Evolutionary conservation across 2,888 invertebrate species (phyloP), one percentile per base, ranked within the genome.

Genomic region (Netelia virgata): DNA sequence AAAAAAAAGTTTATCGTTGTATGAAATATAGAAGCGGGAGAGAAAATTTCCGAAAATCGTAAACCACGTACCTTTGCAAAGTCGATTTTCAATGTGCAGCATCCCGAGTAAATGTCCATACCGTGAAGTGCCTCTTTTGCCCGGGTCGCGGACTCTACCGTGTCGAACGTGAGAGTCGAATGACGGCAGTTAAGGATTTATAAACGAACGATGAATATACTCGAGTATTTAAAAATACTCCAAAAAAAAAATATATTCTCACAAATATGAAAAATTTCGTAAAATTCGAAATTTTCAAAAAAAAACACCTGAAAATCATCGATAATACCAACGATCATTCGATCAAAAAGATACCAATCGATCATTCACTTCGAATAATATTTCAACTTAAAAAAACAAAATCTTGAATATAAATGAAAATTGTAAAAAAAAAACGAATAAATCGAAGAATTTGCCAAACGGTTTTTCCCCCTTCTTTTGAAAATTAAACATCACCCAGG

Each of bases 71-170:
- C 99, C 98, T 99, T 99, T 79, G 99, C 99, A 94, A 97, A 99
- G 95, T 99, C 99, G 94, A 99, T 99, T 96, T 99, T 99, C 92
- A 99, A 95, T 87, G 99, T 99, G 94, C 99, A 99, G 95, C 99
- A 99, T 87, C 99, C 99, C 68, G 99, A 98, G 95, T 99, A 99
- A 93, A 99, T 99, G 94, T 99, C 99, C 87, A 99, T 99, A 89
- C 99, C 99, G 94, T 99, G 98, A 89, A 99, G 96, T 86, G 97
- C 96, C 90, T 98, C 98, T 94, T 99, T 98, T 86, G 99, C 99
- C 92, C 98, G 95, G 89, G 98, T 97, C 82, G 99, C 99, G 11
- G 98, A 96, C 91, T 99, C 99, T 90, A 98, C 95, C 92, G 96
- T 97, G 94, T 99, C 99, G 95, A 99, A 99, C 95, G 96, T 97